Base-by-base conservation (phyloP, 2,797 vertebrate genomes). In the Enteromius thamalakanensis region DNA sequence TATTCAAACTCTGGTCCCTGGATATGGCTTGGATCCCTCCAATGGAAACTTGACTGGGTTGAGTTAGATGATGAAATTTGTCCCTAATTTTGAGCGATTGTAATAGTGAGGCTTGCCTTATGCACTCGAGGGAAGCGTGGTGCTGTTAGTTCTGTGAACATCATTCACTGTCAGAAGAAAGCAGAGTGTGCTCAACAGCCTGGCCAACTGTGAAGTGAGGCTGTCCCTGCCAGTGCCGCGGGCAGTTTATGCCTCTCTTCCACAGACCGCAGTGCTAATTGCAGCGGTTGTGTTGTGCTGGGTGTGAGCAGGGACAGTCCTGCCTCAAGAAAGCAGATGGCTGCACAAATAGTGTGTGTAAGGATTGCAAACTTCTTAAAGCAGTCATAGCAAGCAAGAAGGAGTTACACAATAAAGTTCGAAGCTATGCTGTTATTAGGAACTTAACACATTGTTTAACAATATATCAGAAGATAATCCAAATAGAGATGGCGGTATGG, bases 241-340 rank as follows among this genome's bases (percentile, higher is more conserved):
- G 69, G 68, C 79, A 34, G 53, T 70, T 81, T 23, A 10, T 51
- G 58, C 58, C 58, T 49, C 55, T 81, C 1, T 42, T 45, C 26
- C 53, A 23, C 69, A 10, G 42, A 10, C 70, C 45, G 58, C 45
- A 40, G 58, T 81, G 42, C 47, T 81, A 65, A 81, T 81, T 51
- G 58, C 70, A 81, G 58, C 4, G 69, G 69, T 74, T 81, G 42
- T 65, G 42, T 40, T 40, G 72, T 58, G 51, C 21, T 19, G 40
- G 68, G n/a, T 71, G 67, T 80, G 17, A 71, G 37, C 49, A 29
- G 55, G 79, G 79, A 70, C 79, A 29, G 67, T 70, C 51, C 51
- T 70, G 34, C 40, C 60, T 51, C 42, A 49, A 49, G 60, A 65
- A 78, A 78, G 40, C 76, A 65, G 76, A 65, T 78, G 76, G 76